phyloP scores from a whole-genome alignment of 2,113 vertebrate genomes.

The Paralichthys olivaceus region DNA sequence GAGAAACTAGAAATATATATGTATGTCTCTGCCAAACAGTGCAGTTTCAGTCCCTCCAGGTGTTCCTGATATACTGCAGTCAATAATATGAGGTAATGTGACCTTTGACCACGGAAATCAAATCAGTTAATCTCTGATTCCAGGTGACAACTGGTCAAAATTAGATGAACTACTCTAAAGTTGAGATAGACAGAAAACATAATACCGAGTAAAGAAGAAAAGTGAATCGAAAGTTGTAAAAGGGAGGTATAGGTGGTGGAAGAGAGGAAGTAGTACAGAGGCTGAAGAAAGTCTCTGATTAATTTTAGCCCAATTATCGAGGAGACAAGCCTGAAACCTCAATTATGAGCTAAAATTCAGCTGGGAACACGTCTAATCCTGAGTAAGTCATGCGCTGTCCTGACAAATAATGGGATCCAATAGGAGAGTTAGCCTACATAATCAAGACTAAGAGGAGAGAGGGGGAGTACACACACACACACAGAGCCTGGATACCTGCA shows the following conservation, averaged over 20 bases:
- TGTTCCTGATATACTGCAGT: too few relatives aligned
- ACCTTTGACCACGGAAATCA: neutral
- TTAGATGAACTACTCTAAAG: too few relatives aligned
- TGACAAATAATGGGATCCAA: constrained; percentile 57
- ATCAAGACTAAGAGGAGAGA: constrained; percentile 44
- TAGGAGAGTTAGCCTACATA: constrained; percentile 62
- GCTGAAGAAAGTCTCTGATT: constrained; percentile 32
- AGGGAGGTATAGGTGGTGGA: constrained; percentile 7
- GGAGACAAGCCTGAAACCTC: constrained; percentile 55
- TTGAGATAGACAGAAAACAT: too few relatives aligned
- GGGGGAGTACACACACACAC: constrained; percentile 30
- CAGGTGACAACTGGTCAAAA: neutral
- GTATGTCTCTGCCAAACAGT: too few relatives aligned
- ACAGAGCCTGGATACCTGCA: constrained; percentile 55
- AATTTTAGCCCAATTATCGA: constrained; percentile 62
- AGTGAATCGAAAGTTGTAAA: too few relatives aligned
- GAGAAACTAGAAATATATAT: too few relatives aligned
- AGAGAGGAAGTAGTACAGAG: neutral
- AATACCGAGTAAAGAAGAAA: neutral
- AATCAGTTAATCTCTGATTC: too few relatives aligned
- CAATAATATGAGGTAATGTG: too few relatives aligned
- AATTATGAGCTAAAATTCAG: constrained; percentile 64
- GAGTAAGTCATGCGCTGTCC: constrained; percentile 47
- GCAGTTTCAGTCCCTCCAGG: too few relatives aligned
- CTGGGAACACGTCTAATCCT: constrained; percentile 63